Conservation (phyloP, 1,140 invertebrate genomes). For the Cheumatopsyche charites region DNA sequence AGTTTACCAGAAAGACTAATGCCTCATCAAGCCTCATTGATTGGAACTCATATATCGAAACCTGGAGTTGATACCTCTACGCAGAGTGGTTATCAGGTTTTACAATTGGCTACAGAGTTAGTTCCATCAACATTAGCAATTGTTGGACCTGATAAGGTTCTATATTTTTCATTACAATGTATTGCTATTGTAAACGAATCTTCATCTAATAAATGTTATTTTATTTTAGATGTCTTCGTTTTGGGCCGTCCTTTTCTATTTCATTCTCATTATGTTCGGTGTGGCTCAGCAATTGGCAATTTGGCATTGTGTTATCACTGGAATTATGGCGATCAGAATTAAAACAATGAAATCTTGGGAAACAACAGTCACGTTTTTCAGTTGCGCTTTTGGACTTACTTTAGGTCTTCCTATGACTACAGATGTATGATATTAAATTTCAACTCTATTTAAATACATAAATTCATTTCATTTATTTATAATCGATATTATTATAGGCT, state of each 20-base stretch:
- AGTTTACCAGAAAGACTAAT: constrained; percentile 69
- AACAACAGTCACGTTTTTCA: constrained; percentile 85
- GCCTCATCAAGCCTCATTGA: constrained; percentile 71
- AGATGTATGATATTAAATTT: constrained; percentile 68
- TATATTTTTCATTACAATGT: too few species aligned
- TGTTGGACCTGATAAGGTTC: constrained; percentile 62
- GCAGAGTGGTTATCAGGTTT: constrained; percentile 77
- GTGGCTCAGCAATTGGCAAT: constrained; percentile 81
- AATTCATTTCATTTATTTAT: neutral
- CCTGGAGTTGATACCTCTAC: constrained; percentile 61
- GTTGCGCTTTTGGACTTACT: constrained; percentile 81
- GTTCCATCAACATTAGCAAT: constrained; percentile 82
- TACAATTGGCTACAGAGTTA: constrained; percentile 83
- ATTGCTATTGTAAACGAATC: too few species aligned
- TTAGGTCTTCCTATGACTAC: constrained; percentile 88
- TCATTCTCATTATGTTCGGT: constrained; percentile 83
- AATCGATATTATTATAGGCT: constrained; percentile 62
- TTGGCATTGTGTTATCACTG: constrained; percentile 83
- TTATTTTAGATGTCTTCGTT: constrained; percentile 72
- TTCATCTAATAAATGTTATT: neutral
- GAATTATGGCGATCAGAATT: constrained; percentile 78
- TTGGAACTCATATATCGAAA: constrained; percentile 71
- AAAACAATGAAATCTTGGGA: constrained; percentile 76
- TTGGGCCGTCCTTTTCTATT: constrained; percentile 88
- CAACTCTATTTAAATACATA: neutral